Evolutionary conservation across 2,888 invertebrate genomes (phyloP), one percentile per base, ranked within the genome.

Genomic region (Drosophila tripunctata): DNA sequence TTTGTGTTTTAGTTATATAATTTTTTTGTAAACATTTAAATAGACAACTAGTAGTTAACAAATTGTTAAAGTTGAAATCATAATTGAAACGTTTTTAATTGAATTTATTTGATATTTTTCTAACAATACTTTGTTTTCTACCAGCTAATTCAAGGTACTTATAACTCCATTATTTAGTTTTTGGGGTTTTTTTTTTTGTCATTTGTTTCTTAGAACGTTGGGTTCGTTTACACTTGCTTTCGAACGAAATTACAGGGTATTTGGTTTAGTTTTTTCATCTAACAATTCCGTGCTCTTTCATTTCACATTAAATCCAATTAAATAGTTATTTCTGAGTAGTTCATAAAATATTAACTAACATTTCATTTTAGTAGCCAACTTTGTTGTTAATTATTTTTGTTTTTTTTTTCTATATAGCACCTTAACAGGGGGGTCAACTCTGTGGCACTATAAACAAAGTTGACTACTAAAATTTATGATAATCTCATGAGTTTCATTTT

Each of bases 101-200:
- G n/a, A n/a, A n/a, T n/a, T n/a, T n/a, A n/a, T n/a, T n/a, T n/a
- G n/a, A n/a, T 60, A 40, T 40, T 60, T 70, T 67, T 67, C 31
- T 68, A 68, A 56, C 66, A 69, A 70, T 71, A 48, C 15, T 67
- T 70, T 51, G 52, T 67, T 72, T 64, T 79, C 87, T 89, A 89
- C 79, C 82, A 84, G 81, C 91, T 90, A 90, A 83, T 88, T 87
- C 88, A 91, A 90, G 90, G 90, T 90, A 90, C 90, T 90, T 89
- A 88, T 90, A 90, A 91, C 91, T 91, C 90, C 90, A 90, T 90
- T 89, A 89, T 51, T 19, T 51, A 51, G 38, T 51, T 40, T 38
- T 63, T 61, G 44, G 40, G 61, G 60, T 44, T 57, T 47, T 38
- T 30, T 31, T 41, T 27, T 38, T 35, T 40, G 30, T 51, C 14